Conservation (phyloP, 2,888 invertebrate species). For the Halictus ligatus region DNA sequence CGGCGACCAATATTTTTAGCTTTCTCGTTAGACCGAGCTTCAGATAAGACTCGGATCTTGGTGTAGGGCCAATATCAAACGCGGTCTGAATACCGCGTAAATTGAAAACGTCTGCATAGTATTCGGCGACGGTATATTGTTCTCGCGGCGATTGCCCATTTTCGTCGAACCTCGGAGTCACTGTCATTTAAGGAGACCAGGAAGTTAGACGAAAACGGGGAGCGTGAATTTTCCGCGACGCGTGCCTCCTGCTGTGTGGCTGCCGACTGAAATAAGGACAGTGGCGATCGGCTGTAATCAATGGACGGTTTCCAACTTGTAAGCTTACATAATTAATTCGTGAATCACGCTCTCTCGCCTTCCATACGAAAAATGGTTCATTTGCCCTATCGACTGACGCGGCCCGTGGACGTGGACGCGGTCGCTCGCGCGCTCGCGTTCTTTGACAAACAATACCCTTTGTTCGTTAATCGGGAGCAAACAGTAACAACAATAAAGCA, state of each 20-base stretch:
- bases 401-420: neutral
- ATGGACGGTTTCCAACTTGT: conserved; percentile 61
- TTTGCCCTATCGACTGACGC: neutral
- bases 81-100: conserved; percentile 44
- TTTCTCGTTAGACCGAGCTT: conserved; percentile 10
- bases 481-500: conserved; percentile 14
- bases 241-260: conserved; percentile 44
- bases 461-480: conserved; percentile 30
- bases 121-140: conserved; percentile 53
- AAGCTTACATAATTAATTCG: conserved; percentile 55
- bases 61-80: conserved; percentile 39
- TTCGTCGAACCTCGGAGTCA: conserved; percentile 30
- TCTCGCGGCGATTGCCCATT: conserved; percentile 38
- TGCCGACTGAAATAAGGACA: conserved; percentile 49
- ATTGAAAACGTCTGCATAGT: conserved; percentile 33
- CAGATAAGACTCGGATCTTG: conserved; percentile 26
- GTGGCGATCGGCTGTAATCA: conserved; percentile 35
- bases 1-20: conserved; percentile 37
- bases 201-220: conserved; percentile 29
- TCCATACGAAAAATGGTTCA: neutral
- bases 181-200: conserved; percentile 47
- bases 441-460: conserved; percentile 5
- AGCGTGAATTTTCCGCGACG: conserved; percentile 41
- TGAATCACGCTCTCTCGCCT: conserved; percentile 39
- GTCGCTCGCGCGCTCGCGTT: neutral